Evolutionary conservation across 2,113 vertebrate species (phyloP), one percentile per base, ranked within the genome.

Genomic region (Bungarus multicinctus): DNA sequence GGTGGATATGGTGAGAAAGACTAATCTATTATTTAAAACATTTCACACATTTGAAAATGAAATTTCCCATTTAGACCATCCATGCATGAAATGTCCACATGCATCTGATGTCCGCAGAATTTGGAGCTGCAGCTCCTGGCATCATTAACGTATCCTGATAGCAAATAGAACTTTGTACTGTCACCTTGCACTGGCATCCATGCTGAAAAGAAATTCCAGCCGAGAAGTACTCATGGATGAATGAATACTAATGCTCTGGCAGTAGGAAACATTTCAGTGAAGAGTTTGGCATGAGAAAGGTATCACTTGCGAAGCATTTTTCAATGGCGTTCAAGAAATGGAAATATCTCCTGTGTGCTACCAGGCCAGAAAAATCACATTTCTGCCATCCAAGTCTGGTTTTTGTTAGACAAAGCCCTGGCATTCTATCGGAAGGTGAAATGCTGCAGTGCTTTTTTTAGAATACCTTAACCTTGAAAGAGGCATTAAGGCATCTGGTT

Each of bases 381-480:
- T 11, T 34, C 89, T n/a, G 27, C 43, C n/a, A 23, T 47, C 74
- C 34, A 43, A 23, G 34, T 39, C 5, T 81, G 18, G 69, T 18
- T 95, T 86, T 16, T 18, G 14, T 89, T 89, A 0, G n/a, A 45
- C 88, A 91, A 95, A 94, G 57, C 30, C 4, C 34, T n/a, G 45
- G 90, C 89, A 60, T 89, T 93, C 94, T 93, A 43, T 1, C 0
- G 8, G 64, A 93, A 92, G 90, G 92, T n/a, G 93, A 96, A 81
- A 96, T 54, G 91, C 94, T 88, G 60, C 64, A 45, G 20, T 94
- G 89, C 94, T 96, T 95, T 86, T 89, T 94, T 95, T 11, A 91
- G 55, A 89, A 95, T 34, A 30, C 87, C 85, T 55, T 92, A 52
- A 30, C 74, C 74, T 3, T 85, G 92, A 30, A 4, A 89, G 92